Conservation (phyloP, 2,797 vertebrate genomes). For the Malurus leucopterus region DNA sequence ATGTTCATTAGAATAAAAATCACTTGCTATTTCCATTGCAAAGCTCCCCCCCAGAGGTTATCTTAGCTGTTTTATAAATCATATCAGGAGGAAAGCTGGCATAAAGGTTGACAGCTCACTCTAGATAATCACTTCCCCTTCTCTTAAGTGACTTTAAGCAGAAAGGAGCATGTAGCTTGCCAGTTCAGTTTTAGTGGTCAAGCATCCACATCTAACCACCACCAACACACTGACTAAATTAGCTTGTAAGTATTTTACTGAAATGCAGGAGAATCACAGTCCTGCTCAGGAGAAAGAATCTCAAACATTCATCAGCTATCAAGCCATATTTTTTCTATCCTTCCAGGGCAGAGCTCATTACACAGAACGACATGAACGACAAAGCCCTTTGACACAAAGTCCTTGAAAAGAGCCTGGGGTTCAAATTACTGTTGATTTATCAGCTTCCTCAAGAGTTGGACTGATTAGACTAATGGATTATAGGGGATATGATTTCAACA, state of each 20-base stretch:
- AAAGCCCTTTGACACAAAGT: background rate
- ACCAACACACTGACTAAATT: conserved; percentile 33
- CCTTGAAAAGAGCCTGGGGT: background rate
- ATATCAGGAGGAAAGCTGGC: conserved; percentile 53
- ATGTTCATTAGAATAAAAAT: conserved; percentile 68
- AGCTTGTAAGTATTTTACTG: conserved; percentile 35
- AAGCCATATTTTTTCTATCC: background rate
- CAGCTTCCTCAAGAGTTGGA: background rate
- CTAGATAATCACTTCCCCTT: conserved; percentile 36
- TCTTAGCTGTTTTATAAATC: conserved; percentile 57
- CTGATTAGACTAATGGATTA: conserved; percentile 3
- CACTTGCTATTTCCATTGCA: conserved; percentile 60
- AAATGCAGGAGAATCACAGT: background rate
- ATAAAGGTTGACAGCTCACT: conserved; percentile 63
- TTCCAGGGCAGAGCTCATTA: conserved; percentile 5
- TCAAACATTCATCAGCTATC: background rate
- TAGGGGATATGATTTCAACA: background rate
- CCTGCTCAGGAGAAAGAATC: background rate
- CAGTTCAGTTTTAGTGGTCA: conserved; percentile 36
- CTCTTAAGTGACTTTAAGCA: conserved; percentile 46
- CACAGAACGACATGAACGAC: background rate
- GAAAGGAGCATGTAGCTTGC: conserved; percentile 41
- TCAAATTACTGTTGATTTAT: conserved; percentile 7
- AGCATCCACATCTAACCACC: background rate
- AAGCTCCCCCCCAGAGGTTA: conserved; percentile 51